phyloP scores from a whole-genome alignment of 2,797 vertebrate species.

The Schizopygopsis pylzovi region DNA sequence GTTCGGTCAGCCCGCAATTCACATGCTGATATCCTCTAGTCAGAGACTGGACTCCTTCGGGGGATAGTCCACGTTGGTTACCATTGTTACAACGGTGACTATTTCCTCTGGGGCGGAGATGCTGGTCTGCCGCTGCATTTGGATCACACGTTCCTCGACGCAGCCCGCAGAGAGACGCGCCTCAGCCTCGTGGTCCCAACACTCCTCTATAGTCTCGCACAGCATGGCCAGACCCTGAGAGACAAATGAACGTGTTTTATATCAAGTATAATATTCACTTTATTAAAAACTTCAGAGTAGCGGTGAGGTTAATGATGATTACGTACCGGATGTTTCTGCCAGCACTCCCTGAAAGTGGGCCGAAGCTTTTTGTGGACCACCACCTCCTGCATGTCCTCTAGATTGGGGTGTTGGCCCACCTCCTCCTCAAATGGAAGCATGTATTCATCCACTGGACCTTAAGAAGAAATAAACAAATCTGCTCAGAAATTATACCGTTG shows the following conservation, averaged over 20 bases:
- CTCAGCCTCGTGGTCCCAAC: slow-evolving; percentile 94
- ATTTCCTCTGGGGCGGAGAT: slow-evolving; percentile 88
- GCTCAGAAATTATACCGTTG: neutral
- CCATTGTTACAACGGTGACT: slow-evolving; percentile 94
- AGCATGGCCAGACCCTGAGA: slow-evolving; percentile 88
- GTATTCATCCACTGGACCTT: slow-evolving; percentile 93
- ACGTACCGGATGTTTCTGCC: slow-evolving; percentile 93
- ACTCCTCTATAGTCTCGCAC: slow-evolving; percentile 93
- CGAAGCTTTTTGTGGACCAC: slow-evolving; percentile 96
- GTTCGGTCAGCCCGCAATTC: slow-evolving; percentile 31
- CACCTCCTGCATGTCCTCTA: slow-evolving; percentile 96
- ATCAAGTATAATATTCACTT: neutral
- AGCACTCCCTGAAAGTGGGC: slow-evolving; percentile 88
- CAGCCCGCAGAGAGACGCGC: slow-evolving; percentile 90
- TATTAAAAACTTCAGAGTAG: neutral
- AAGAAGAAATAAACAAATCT: neutral
- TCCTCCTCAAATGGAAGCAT: slow-evolving; percentile 95
- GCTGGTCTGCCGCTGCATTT: slow-evolving; percentile 89
- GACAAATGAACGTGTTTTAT: neutral
- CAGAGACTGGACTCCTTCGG: slow-evolving; percentile 97
- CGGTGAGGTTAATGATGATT: neutral
- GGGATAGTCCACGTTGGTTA: slow-evolving; percentile 95
- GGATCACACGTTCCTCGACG: slow-evolving; percentile 89
- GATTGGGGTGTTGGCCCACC: slow-evolving; percentile 91
- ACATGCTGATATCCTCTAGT: slow-evolving; percentile 76